phyloP scores from a whole-genome alignment of 1,140 invertebrate genomes.

The Bombus vancouverensis region DNA sequence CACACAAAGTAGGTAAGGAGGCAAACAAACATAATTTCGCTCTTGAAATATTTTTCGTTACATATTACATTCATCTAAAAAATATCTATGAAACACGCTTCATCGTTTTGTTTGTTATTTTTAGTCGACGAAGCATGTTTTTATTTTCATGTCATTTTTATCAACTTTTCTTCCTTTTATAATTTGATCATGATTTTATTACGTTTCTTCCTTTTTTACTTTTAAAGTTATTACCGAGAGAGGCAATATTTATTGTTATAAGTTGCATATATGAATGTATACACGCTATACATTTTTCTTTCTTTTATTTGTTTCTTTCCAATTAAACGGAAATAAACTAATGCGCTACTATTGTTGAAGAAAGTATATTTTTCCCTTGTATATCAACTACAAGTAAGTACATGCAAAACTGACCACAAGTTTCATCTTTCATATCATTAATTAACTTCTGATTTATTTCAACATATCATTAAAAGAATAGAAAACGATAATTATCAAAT shows the following conservation, averaged over 20 bases:
- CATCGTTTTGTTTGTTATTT: constrained; percentile 14
- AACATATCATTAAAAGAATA: background rate
- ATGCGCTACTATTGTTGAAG: constrained; percentile 35
- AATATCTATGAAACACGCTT: background rate
- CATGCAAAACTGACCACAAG: constrained; percentile 56
- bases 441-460: background rate
- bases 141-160: constrained; percentile 2
- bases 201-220: background rate
- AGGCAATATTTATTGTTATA: constrained; percentile 20
- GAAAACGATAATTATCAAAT: background rate
- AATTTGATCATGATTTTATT: background rate
- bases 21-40: constrained; percentile 64
- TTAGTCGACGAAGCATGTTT: constrained; percentile 42
- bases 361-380: constrained; percentile 31
- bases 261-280: constrained; percentile 42
- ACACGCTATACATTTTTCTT: constrained; percentile 6
- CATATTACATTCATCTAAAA: background rate
- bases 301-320: background rate
- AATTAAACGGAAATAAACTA: constrained; percentile 41
- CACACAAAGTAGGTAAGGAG: constrained; percentile 53
- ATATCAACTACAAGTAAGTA: constrained; percentile 49
- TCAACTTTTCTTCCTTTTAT: background rate
- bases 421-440: constrained; percentile 24
- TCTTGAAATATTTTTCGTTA: constrained; percentile 11
- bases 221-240: background rate